Percentiles rank a stretch among this genome's conserved stretches.
These are phyloP conservation scores for Bombus sibiricus DNA, from an alignment of 1,140 invertebrate species.

Conservation along the genomic window DNA sequence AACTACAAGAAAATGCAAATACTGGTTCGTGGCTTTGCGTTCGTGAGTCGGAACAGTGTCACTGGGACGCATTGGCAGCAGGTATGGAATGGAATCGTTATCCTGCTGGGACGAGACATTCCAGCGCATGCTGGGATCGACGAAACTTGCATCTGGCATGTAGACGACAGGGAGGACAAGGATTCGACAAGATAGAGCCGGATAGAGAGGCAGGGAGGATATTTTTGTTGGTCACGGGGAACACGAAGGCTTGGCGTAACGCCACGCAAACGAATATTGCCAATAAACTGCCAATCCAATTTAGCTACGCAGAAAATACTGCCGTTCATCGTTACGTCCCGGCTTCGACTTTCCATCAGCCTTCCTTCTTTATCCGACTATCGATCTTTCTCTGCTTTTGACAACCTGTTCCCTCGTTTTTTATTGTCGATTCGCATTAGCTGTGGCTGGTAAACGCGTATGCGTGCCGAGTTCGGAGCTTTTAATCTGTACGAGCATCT, in stretches of 20 bases:
- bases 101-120: constrained; percentile 12
- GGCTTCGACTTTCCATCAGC: constrained; percentile 41
- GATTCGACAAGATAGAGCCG: constrained; percentile 17
- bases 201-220: constrained; percentile 1
- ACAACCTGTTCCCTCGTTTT: background rate
- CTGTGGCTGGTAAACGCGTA: background rate
- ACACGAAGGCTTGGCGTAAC: constrained; percentile 64
- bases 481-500: background rate
- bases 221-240: constrained; percentile 66
- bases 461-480: background rate
- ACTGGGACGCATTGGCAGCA: constrained; percentile 37
- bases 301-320: constrained; percentile 66
- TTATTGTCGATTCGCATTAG: background rate
- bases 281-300: constrained; percentile 76
- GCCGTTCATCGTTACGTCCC: constrained; percentile 31
- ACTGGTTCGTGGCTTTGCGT: background rate
- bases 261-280: constrained; percentile 74
- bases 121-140: background rate
- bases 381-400: background rate
- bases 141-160: constrained; percentile 27
- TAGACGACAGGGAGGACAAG: constrained; percentile 12
- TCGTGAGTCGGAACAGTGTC: constrained; percentile 22
- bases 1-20: constrained; percentile 10
- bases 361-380: background rate
- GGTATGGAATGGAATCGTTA: constrained; percentile 11